Conservation (phyloP, 1,140 invertebrate species). For the Lineus longissimus region DNA sequence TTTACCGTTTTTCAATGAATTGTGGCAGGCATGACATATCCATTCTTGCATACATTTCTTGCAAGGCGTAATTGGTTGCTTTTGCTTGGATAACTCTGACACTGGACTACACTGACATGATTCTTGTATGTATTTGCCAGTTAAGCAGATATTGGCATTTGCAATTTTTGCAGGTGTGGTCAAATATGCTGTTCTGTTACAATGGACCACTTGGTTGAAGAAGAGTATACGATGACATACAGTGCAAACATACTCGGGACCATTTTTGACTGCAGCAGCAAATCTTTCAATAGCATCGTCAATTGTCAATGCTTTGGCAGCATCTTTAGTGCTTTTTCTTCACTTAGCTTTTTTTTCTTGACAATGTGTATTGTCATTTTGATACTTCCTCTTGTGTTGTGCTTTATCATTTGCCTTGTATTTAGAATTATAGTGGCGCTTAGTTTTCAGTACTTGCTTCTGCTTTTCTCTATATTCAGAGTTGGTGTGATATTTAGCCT, state of each 20-base stretch:
- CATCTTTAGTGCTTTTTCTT: too few relatives aligned
- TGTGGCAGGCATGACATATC: constrained; percentile 3
- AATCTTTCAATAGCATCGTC: background rate
- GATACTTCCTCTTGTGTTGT: too few relatives aligned
- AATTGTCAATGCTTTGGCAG: background rate
- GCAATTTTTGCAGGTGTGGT: background rate
- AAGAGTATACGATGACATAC: background rate
- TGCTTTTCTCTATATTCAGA: too few relatives aligned
- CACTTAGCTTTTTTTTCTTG: background rate
- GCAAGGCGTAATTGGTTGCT: background rate
- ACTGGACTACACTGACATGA: too few relatives aligned
- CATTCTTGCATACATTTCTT: background rate
- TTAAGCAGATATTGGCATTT: background rate
- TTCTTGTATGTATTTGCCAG: too few relatives aligned
- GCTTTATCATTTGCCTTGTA: too few relatives aligned
- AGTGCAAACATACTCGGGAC: constrained; percentile 5
- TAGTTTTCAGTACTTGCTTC: too few relatives aligned
- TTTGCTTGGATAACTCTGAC: too few relatives aligned
- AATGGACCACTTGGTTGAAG: background rate
- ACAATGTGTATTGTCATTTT: too few relatives aligned
- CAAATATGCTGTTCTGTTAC: background rate
- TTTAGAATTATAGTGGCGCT: too few relatives aligned
- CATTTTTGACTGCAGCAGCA: background rate
- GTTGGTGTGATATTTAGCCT: too few relatives aligned
- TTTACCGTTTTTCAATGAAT: background rate